Evolutionary conservation across 2,113 vertebrate species (phyloP), one percentile per base, ranked within the genome.

Genomic region (Zapus hudsonius): DNA sequence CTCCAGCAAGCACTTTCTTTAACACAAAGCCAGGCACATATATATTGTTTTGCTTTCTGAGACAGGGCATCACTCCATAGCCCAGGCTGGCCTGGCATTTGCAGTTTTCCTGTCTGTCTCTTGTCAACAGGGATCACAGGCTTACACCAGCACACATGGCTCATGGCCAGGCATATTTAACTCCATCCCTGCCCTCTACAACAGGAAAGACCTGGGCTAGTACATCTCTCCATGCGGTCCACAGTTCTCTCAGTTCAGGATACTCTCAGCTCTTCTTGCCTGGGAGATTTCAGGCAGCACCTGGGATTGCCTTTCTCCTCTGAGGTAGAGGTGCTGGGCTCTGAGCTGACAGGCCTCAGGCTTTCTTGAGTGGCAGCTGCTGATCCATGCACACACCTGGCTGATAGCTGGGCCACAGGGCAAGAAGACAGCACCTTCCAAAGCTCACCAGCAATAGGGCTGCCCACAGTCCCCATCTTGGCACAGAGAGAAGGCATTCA

Each of bases 391-490:
- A 25, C 12, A 25, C 17, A 8, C 7, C 57, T 25, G 3, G 75
- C 17, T 31, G 23, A 20, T 7, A 64, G 81, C 7, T 47, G 5
- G n/a, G 36, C 23, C 55, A 44, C 47, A 44, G 19, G 23, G 7
- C 25, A 5, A 10, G 10, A 23, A 20, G 55, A 23, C 27, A 36
- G 33, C 2, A 5, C 55, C 36, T 16, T 44, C 15, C 66, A 0
- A 5, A 1, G 36, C 9, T 64, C 64, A 40, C 64, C n/a, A 64
- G 59, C 36, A 70, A 4, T 22, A 42, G 52, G 9, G 9, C 3
- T 42, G 33, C 7, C 13, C 31, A 0, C 1, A 20, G 52, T 1
- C 3, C 29, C 29, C 20, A 5, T 61, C 59, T 2, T 3, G 17
- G 42, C 74, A 13, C 47, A 9, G 44, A 19, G 23, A 7, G 31